A percentile compares a stretch with the other conserved stretches of the same genome.
phyloP scores from a whole-genome alignment of 2,113 vertebrate species.

The Zingel zingel region DNA sequence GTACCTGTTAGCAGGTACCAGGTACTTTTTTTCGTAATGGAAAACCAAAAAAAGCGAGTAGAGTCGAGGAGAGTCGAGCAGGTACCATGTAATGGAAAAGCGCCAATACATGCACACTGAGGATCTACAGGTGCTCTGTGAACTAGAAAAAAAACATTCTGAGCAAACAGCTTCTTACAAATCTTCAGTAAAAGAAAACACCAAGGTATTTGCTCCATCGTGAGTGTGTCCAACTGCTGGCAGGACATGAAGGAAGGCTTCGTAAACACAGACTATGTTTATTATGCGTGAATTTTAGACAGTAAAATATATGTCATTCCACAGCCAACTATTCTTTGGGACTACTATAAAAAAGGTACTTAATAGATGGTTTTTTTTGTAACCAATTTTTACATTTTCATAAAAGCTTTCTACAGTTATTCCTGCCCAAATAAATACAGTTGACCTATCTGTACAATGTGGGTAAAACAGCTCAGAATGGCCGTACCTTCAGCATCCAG shows the following conservation, averaged over 20 bases:
- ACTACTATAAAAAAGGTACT: constrained; percentile 26
- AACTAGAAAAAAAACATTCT: constrained; percentile 27
- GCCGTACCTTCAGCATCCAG: constrained; percentile 95
- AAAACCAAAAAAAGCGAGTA: too few relatives aligned
- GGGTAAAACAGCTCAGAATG: not conserved
- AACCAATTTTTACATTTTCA: not conserved
- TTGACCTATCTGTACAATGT: not conserved
- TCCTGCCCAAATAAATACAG: not conserved
- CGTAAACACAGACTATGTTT: not conserved
- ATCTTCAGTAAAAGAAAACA: constrained; percentile 45
- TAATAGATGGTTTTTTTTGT: not conserved
- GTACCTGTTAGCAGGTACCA: too few relatives aligned
- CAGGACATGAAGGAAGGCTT: constrained; percentile 45
- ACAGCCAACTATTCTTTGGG: not conserved
- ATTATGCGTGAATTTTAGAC: constrained; percentile 33
- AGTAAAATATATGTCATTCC: not conserved
- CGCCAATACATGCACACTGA: not conserved
- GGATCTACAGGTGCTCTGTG: constrained; percentile 23
- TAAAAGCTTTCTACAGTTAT: not conserved
- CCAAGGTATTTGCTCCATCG: constrained; percentile 11
- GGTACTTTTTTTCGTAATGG: too few relatives aligned
- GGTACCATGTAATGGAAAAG: too few relatives aligned
- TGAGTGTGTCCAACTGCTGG: constrained; percentile 48
- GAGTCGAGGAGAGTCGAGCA: too few relatives aligned
- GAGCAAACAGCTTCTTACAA: constrained; percentile 28